Conservation (phyloP, 1,140 invertebrate species). For the Cylas formicarius region DNA sequence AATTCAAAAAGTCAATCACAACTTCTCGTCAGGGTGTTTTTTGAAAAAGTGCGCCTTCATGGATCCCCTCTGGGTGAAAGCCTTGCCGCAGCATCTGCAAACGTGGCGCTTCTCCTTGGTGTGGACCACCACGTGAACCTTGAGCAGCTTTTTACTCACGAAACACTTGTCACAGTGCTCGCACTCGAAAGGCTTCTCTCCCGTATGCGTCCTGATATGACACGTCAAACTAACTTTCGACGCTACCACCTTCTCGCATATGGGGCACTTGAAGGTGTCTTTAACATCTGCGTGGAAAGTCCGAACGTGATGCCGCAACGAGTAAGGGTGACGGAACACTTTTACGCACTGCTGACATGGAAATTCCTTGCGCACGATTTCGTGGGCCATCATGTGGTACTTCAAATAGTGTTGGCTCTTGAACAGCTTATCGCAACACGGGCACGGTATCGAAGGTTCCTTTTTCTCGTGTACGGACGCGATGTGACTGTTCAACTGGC, state of each 20-base stretch:
- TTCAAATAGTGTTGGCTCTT: slow-evolving; percentile 6
- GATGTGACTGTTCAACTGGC: slow-evolving; percentile 11
- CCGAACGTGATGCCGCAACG: slow-evolving; percentile 29
- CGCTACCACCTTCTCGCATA: slow-evolving; percentile 25
- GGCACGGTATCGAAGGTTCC: slow-evolving; percentile 10
- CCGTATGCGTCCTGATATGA: slow-evolving; percentile 62
- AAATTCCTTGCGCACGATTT: background rate
- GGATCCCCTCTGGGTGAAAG: slow-evolving; percentile 26
- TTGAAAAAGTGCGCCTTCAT: slow-evolving; percentile 14
- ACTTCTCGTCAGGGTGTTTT: slow-evolving; percentile 5
- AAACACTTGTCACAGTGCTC: slow-evolving; percentile 51
- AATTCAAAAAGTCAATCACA: too few relatives aligned
- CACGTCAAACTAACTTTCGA: slow-evolving; percentile 14
- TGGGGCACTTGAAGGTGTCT: slow-evolving; percentile 20
- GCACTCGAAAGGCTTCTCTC: slow-evolving; percentile 65
- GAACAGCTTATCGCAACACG: slow-evolving; percentile 15
- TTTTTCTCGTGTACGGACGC: slow-evolving; percentile 8
- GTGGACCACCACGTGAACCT: slow-evolving; percentile 51
- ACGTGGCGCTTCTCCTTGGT: slow-evolving; percentile 36
- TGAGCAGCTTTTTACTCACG: slow-evolving; percentile 45
- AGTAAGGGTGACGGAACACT: slow-evolving; percentile 38
- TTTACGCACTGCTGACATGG: slow-evolving; percentile 55
- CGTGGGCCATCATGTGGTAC: slow-evolving; percentile 11
- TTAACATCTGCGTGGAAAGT: slow-evolving; percentile 24
- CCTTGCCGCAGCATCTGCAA: slow-evolving; percentile 36